Evolutionary conservation across 2,113 vertebrate species (phyloP), one percentile per base, ranked within the genome.

Genomic region (Python bivittatus): DNA sequence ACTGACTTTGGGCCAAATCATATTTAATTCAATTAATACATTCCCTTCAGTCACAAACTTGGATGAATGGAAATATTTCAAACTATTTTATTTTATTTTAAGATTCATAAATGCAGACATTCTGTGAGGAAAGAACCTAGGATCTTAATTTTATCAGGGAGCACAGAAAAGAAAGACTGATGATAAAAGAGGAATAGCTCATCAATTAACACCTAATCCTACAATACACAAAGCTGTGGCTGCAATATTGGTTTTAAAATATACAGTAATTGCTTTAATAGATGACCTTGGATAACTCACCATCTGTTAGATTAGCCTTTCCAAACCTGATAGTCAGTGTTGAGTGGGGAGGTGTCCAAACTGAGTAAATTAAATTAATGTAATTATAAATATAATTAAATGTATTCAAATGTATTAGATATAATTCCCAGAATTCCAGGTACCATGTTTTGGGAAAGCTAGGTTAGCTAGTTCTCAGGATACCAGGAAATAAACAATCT

Each of bases 1-100:
- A 38, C 29, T 86, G 42, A 53, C 1, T 23, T 52, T 17, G 29
- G 10, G 93, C 61, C 83, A 86, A 95, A 93, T 1, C 6, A 79
- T 53, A 94, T 95, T 92, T 89, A 94, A 93, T 2, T 87, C 92
- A 96, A 90, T 38, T 92, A 93, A 88, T 29, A 91, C 52, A 84
- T 87, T 8, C 68, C 11, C 79, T 42, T 86, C 90, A 92, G 91
- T 92, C 29, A 92, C 72, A 96, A 94, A 95, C 13, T 91, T 95
- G 87, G 93, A 94, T 94, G 92, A 93, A 92, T 93, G 84, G 83
- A 93, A 95, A 44, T 48, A 48, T 88, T 95, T 93, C 88, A 60
- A 94, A 90, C 84, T 90, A 57, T 56, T 86, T 85, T 91, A 57
- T 56, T 86, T 85, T 91, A 90, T 94, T 95, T 92, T 79, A 84